phyloP scores from a whole-genome alignment of 2,113 vertebrate species.

The Lontra canadensis region DNA sequence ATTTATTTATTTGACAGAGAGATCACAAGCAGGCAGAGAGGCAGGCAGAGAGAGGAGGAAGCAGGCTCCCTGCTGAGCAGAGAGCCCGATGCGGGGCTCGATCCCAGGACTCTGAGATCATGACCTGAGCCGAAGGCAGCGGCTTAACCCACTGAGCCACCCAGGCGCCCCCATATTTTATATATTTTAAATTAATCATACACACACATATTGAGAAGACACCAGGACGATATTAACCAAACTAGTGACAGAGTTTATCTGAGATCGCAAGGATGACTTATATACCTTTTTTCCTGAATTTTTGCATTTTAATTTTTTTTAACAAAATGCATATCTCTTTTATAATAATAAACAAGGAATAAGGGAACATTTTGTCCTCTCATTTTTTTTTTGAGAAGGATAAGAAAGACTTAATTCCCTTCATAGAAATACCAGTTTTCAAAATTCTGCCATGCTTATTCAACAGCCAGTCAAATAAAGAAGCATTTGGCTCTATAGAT shows the following conservation, averaged over 20 bases:
- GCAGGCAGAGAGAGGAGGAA: too few species aligned
- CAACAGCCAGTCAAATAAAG: neutral
- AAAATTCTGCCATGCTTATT: neutral
- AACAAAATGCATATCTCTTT: neutral
- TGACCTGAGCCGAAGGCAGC: too few species aligned
- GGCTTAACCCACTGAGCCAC: too few species aligned
- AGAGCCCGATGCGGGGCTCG: too few species aligned
- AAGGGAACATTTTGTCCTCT: neutral
- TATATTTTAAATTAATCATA: conserved; percentile 9
- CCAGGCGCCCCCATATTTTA: too few species aligned
- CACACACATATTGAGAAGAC: neutral
- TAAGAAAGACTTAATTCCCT: neutral
- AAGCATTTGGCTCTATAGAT: neutral
- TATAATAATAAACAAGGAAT: neutral
- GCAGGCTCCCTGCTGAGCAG: too few species aligned
- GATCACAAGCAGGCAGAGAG: too few species aligned
- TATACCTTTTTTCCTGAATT: neutral
- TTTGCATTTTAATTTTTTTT: neutral
- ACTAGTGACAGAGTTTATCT: neutral
- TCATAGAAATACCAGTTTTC: neutral
- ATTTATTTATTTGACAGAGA: too few species aligned
- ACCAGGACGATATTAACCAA: neutral
- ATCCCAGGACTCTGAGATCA: too few species aligned
- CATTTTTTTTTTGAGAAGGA: neutral
- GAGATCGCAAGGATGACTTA: neutral